Evolutionary conservation across 2,113 vertebrate species (phyloP).

Genomic region (Acanthochromis polyacanthus): DNA sequence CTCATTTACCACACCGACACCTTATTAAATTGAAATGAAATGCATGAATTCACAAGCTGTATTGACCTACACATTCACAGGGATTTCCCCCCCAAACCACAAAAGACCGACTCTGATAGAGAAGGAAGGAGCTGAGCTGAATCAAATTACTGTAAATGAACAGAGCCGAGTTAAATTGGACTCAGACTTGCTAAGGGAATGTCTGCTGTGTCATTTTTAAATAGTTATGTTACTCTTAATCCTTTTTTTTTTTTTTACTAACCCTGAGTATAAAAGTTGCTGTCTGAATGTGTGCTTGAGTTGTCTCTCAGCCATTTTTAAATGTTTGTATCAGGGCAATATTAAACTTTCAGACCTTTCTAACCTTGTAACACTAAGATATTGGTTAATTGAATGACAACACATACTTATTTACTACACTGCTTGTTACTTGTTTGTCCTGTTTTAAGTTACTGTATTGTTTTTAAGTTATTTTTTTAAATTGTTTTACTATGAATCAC

Average conservation of each 20-base stretch:
- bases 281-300: neutral
- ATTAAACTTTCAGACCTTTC: neutral
- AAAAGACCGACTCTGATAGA: conserved; percentile 24
- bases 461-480: no score
- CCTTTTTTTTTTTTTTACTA: neutral
- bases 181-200: neutral
- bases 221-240: neutral
- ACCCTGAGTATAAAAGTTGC: neutral
- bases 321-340: neutral
- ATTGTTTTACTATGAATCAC: no score
- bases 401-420: neutral
- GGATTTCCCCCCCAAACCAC: conserved; percentile 28
- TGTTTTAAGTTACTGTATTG: no score
- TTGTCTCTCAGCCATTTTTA: neutral
- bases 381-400: neutral
- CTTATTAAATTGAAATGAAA: conserved; percentile 65
- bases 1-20: conserved; percentile 56
- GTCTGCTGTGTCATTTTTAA: neutral
- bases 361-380: neutral
- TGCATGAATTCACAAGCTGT: conserved; percentile 33
- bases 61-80: conserved; percentile 39
- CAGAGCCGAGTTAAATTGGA: neutral
- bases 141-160: conserved; percentile 33
- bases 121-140: conserved; percentile 5
- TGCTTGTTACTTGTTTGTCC: no score